Conservation (phyloP, 1,140 invertebrate genomes). For the Penaeus chinensis region DNA sequence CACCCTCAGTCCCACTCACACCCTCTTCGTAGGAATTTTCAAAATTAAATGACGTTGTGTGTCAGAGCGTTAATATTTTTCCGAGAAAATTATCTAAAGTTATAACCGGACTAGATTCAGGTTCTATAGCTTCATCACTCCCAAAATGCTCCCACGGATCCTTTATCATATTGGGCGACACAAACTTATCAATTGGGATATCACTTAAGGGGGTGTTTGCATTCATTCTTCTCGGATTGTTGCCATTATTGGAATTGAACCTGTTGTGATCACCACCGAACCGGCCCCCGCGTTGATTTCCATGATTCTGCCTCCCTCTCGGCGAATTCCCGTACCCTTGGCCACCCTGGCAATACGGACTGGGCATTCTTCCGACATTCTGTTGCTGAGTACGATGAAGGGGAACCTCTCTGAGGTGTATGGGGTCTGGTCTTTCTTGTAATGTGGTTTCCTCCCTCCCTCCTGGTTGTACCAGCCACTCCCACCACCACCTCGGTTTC, state of each 20-base stretch:
- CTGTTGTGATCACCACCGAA: conserved; percentile 26
- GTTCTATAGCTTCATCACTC: not conserved
- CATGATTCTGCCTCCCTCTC: no score
- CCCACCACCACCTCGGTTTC: conserved; percentile 20
- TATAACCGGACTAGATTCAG: not conserved
- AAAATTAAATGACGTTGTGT: conserved; percentile 46
- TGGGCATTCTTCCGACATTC: no score
- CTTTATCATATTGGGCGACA: conserved; percentile 33
- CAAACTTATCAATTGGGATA: conserved; percentile 51
- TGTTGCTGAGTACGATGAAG: no score
- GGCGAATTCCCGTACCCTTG: no score
- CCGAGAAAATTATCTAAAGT: conserved; percentile 32
- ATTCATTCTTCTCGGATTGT: not conserved
- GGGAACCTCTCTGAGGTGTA: no score
- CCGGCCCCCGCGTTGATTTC: not conserved
- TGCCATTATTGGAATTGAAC: conserved; percentile 4
- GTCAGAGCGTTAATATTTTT: conserved; percentile 45
- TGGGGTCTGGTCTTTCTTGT: no score
- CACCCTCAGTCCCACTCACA: conserved; percentile 36
- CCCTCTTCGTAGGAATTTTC: conserved; percentile 46
- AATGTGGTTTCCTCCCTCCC: no score
- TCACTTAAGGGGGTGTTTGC: conserved; percentile 28
- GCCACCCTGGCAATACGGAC: no score
- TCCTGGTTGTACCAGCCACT: no score
- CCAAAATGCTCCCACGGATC: conserved; percentile 45